A percentile compares a stretch with the other conserved stretches of the same genome.
phyloP scores from a whole-genome alignment of 64 coral and sea anemone species.

The Catalaphyllia jardinei region DNA sequence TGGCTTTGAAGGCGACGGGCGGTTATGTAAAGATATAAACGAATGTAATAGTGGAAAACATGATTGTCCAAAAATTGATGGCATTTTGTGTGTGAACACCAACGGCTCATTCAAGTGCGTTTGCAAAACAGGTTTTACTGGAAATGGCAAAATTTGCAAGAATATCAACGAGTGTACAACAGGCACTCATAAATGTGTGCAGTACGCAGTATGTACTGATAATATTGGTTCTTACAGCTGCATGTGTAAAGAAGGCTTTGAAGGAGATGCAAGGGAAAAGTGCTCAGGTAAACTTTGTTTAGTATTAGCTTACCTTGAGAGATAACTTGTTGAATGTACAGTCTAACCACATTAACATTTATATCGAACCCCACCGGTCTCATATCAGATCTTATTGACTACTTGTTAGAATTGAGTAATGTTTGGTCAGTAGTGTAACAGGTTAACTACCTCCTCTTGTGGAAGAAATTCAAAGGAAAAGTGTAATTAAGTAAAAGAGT shows the following conservation, averaged over 20 bases:
- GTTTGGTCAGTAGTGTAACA: too few species aligned
- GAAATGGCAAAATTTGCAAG: neutral
- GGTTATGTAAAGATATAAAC: neutral
- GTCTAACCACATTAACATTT: too few species aligned
- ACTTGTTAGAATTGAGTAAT: too few species aligned
- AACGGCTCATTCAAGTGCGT: neutral
- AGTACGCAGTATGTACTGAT: neutral
- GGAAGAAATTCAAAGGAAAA: too few species aligned
- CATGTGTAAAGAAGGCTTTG: neutral
- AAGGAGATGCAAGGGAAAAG: neutral
- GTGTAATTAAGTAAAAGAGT: too few species aligned
- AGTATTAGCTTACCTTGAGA: too few species aligned
- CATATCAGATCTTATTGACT: too few species aligned
- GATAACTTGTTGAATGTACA: too few species aligned
- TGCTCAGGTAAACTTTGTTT: neutral
- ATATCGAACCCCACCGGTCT: too few species aligned
- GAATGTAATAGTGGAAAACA: neutral
- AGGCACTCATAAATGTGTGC: neutral
- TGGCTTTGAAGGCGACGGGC: conserved; percentile 14
- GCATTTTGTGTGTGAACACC: neutral
- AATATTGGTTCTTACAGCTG: neutral
- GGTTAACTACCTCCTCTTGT: too few species aligned
- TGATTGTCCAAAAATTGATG: neutral
- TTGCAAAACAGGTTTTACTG: neutral
- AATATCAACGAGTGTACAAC: conserved; percentile 17